Evolutionary conservation across 2,113 vertebrate genomes (phyloP).

Genomic region (Galemys pyrenaicus): DNA sequence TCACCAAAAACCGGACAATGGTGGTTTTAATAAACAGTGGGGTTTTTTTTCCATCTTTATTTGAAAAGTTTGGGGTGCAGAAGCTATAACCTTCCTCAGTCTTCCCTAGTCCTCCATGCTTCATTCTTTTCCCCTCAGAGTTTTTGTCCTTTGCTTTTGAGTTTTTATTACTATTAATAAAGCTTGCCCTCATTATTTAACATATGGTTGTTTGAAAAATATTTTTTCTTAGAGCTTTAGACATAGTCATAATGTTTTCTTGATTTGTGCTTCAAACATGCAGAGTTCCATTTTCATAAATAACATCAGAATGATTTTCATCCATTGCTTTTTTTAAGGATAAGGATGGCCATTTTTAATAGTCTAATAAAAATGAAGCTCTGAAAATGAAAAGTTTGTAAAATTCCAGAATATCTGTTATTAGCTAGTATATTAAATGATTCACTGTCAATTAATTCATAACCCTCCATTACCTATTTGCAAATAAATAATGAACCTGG

Average conservation of each 20-base stretch:
- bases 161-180: constrained; percentile 11
- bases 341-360: constrained; percentile 56
- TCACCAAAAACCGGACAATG: not conserved
- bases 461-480: constrained; percentile 65
- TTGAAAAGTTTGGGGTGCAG: not conserved
- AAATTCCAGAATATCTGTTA: constrained; percentile 63
- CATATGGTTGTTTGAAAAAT: constrained; percentile 56
- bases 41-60: not conserved
- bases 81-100: not conserved
- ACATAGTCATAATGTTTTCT: constrained; percentile 16
- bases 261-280: constrained; percentile 55
- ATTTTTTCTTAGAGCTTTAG: constrained; percentile 51
- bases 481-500: constrained; percentile 74
- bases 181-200: constrained; percentile 33
- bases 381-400: constrained; percentile 66
- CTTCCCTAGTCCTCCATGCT: not conserved
- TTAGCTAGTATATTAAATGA: constrained; percentile 75
- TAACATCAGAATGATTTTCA: constrained; percentile 20
- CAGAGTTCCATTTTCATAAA: constrained; percentile 66
- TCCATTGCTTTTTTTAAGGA: constrained; percentile 63
- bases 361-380: constrained; percentile 30
- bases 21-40: not conserved
- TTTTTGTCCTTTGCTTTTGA: not conserved
- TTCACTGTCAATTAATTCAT: constrained; percentile 71
- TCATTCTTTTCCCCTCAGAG: constrained; percentile 8